Evolutionary conservation across 2,113 vertebrate genomes (phyloP), one percentile per base, ranked within the genome.

Genomic region (Atherinomorus stipes): DNA sequence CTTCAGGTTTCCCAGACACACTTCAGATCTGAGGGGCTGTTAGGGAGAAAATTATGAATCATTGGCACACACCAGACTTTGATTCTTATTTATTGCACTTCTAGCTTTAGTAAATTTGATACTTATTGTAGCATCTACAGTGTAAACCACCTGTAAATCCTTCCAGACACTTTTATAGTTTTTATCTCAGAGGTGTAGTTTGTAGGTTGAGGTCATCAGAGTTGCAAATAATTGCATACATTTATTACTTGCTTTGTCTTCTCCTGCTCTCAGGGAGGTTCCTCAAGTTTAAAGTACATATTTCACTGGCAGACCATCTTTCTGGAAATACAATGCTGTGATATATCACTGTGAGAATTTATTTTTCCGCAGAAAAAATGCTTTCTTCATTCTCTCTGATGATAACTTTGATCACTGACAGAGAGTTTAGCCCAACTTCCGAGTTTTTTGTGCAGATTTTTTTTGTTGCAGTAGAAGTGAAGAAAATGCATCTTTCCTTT

Each of bases 381-480:
- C 64, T 84, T 84, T 80, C 78, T 82, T 82, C 51, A 71, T 84
- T 82, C 73, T 74, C 70, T 66, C 70, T 40, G 78, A 88, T 85
- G 80, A 83, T 85, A 82, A 78, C 70, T 78, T 79, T 82, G 82
- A 82, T 71, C 56, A n/a, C 54, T 85, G 76, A 81, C 80, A 87
- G 79, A 0, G 5, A 83, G 71, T 23, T 50, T 25, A 71, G 68
- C 38, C 53, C 34, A 64, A 53, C 62, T 76, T 61, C 50, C 64
- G 65, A 69, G 45, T 63, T 75, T 63, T 72, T 51, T 47, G 54
- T 63, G 78, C 71, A 80, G 72, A 63, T 69, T 53, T 54, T 53
- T 54, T 82, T 4, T 63, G 28, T 26, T 72, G 64, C 63, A 47
- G 64, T 72, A 79, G 58, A 79, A 81, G 1, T 37, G 50, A 58